Conservation (phyloP, 2,113 vertebrate species). For the Pituophis catenifer region DNA sequence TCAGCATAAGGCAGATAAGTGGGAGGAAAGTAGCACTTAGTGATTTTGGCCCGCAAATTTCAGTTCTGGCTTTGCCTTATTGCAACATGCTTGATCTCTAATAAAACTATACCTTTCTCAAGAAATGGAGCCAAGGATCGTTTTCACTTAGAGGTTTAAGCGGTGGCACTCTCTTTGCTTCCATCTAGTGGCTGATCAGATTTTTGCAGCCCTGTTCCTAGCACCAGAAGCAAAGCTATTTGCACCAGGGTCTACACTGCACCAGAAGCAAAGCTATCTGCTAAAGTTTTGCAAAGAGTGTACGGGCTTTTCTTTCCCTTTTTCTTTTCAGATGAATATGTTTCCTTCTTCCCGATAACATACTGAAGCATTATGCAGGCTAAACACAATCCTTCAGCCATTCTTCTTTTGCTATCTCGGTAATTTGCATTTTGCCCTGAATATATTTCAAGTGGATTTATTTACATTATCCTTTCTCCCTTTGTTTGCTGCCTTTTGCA, state of each 20-base stretch:
- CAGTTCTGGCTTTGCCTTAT: not conserved
- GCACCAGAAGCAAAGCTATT: no score
- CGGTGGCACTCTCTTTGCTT: not conserved
- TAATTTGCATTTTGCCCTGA: not conserved
- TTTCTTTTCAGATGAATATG: not conserved
- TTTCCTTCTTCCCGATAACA: not conserved
- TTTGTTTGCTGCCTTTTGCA: not conserved
- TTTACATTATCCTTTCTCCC: slow-evolving; percentile 3
- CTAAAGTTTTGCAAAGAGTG: not conserved
- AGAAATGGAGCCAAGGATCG: not conserved
- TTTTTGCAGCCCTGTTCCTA: not conserved
- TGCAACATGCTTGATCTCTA: not conserved
- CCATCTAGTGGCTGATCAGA: not conserved
- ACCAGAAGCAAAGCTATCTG: not conserved
- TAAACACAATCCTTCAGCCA: not conserved
- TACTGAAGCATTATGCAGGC: not conserved
- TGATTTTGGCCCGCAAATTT: not conserved
- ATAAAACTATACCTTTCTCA: not conserved
- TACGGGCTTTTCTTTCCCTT: not conserved
- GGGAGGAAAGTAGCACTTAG: not conserved
- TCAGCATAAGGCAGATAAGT: not conserved
- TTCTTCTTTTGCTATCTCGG: not conserved
- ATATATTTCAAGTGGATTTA: slow-evolving; percentile 22
- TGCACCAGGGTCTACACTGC: no score
- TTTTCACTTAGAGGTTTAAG: not conserved